A percentile compares a stretch with the other conserved stretches of the same genome.
Conservation (phyloP, 2,113 vertebrate genomes). For the Prietella phreatophila region DNA sequence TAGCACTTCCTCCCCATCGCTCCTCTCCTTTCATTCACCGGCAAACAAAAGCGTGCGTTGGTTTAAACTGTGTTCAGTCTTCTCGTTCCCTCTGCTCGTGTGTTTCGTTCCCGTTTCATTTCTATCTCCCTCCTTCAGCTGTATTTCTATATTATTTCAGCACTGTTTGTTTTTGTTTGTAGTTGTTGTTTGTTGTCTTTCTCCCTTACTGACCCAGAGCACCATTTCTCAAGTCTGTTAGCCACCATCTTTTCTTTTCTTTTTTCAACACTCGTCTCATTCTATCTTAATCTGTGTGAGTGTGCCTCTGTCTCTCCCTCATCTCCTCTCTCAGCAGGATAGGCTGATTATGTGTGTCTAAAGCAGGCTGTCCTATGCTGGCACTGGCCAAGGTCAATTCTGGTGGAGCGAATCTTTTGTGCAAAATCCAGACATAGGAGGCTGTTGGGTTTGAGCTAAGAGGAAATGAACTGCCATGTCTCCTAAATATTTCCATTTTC, state of each 20-base stretch:
- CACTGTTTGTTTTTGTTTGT: neutral
- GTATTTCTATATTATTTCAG: constrained; percentile 14
- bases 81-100: neutral
- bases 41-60: constrained; percentile 31
- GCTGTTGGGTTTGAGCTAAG: constrained; percentile 43
- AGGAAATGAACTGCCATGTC: constrained; percentile 64
- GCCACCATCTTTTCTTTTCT: constrained; percentile 13
- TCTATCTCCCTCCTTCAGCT: constrained; percentile 21
- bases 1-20: constrained; percentile 10
- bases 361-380: constrained; percentile 60
- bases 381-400: constrained; percentile 74
- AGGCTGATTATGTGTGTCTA: constrained; percentile 66
- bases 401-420: constrained; percentile 58
- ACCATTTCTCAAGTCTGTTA: constrained; percentile 32
- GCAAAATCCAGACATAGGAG: constrained; percentile 59
- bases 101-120: constrained; percentile 1
- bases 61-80: constrained; percentile 40
- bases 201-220: constrained; percentile 36
- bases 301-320: neutral
- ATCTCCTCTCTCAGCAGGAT: constrained; percentile 52
- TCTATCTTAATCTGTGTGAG: constrained; percentile 13
- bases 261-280: constrained; percentile 9
- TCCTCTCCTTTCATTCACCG: constrained; percentile 51
- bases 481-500: constrained; percentile 63
- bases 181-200: neutral